Evolutionary conservation across 2,888 invertebrate genomes (phyloP).

Genomic region (Drosophila seclusa): DNA sequence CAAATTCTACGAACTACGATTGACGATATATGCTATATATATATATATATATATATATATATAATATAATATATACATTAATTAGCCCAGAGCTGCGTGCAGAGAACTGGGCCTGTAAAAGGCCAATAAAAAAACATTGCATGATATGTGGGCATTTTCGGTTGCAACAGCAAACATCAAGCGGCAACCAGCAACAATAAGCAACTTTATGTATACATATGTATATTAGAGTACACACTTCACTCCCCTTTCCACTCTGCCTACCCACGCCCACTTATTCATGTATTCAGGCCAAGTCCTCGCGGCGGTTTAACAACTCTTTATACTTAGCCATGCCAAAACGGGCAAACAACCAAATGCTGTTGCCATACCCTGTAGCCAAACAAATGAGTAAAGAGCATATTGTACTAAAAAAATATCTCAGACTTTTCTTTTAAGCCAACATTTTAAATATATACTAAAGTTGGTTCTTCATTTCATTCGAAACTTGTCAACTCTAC

Average conservation of each 20-base stretch:
- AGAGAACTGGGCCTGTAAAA: conserved; percentile 23
- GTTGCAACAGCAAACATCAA: conserved; percentile 39
- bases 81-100: conserved; percentile 40
- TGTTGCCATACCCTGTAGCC: conserved; percentile 23
- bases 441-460: neutral
- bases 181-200: conserved; percentile 11
- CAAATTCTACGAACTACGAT: conserved; percentile 68
- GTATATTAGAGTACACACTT: conserved; percentile 15
- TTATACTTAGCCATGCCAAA: conserved; percentile 52
- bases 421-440: neutral
- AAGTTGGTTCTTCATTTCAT: neutral
- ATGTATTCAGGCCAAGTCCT: conserved; percentile 67
- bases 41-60: conserved; percentile 17
- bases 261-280: neutral
- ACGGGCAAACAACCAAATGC: conserved; percentile 11
- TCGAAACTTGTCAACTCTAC: neutral
- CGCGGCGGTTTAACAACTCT: conserved; percentile 64
- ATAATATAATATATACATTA: conserved; percentile 17
- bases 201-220: conserved; percentile 17
- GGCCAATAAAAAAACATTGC: conserved; percentile 49
- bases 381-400: neutral
- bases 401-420: neutral
- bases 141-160: conserved; percentile 68
- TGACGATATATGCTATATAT: conserved; percentile 35
- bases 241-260: too few species aligned